phyloP scores from a whole-genome alignment of 53 echinoderm and acorn worm genomes.

The Arbacia lixula region DNA sequence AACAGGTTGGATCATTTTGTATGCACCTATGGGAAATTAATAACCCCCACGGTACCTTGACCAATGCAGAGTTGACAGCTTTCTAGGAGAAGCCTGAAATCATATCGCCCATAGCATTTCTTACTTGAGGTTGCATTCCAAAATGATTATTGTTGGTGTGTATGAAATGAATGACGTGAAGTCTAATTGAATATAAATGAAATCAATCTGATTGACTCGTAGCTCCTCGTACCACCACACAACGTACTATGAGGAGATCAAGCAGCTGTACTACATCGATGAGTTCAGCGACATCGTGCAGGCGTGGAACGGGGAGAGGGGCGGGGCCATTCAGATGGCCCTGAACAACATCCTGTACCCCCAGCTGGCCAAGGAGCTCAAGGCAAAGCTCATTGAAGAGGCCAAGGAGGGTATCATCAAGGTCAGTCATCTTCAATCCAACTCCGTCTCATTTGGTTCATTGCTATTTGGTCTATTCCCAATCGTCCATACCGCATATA shows the following conservation, averaged over 20 bases:
- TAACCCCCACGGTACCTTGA: no score
- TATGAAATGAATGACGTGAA: no score
- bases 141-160: no score
- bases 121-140: no score
- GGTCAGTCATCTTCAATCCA: conserved; percentile 41
- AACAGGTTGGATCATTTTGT: no score
- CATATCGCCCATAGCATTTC: no score
- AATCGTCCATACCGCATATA: no score
- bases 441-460: not conserved
- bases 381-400: conserved; percentile 80
- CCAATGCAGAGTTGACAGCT: no score
- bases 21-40: no score
- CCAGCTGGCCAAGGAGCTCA: conserved; percentile 88
- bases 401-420: conserved; percentile 91
- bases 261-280: conserved; percentile 98
- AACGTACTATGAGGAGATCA: conserved; percentile 94
- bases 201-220: no score
- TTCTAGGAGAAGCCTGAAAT: no score
- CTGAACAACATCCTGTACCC: conserved; percentile 91
- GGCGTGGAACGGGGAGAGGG: conserved; percentile 91
- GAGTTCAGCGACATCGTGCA: conserved; percentile 94
- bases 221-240: conserved; percentile 63
- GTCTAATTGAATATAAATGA: no score
- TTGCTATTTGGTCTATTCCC: not conserved
- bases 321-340: conserved; percentile 81